phyloP scores from a whole-genome alignment of 1,140 invertebrate species.

The Formica selysi region DNA sequence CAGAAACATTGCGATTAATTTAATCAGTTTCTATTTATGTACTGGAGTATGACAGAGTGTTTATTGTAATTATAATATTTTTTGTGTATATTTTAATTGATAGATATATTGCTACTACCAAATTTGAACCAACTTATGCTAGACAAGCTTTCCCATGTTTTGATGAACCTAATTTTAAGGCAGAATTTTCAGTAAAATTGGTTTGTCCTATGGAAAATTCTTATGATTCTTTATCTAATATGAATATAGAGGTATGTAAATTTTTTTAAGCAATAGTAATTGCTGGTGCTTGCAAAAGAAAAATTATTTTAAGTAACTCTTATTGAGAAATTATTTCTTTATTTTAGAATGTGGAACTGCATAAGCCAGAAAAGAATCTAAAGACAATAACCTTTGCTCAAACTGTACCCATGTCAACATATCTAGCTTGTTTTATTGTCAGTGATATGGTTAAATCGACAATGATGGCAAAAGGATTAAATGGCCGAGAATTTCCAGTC shows the following conservation, averaged over 20 bases:
- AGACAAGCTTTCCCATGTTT: slow-evolving; percentile 97
- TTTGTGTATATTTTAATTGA: background rate
- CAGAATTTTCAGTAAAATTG: slow-evolving; percentile 93
- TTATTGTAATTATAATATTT: background rate
- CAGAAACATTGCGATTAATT: background rate
- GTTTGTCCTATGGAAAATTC: slow-evolving; percentile 88
- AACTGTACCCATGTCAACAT: slow-evolving; percentile 96
- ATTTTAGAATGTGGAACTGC: slow-evolving; percentile 79
- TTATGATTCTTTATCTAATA: slow-evolving; percentile 93
- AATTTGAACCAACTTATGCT: slow-evolving; percentile 98
- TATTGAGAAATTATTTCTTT: slow-evolving; percentile 30
- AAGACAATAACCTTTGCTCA: slow-evolving; percentile 90
- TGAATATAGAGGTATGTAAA: slow-evolving; percentile 87
- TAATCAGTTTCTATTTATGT: background rate
- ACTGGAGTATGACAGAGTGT: background rate
- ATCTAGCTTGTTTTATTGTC: slow-evolving; percentile 95
- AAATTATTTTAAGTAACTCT: background rate
- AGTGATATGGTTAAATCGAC: slow-evolving; percentile 92
- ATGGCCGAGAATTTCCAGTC: slow-evolving; percentile 88
- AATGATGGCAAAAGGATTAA: slow-evolving; percentile 87
- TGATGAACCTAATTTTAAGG: slow-evolving; percentile 98
- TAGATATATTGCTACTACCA: slow-evolving; percentile 94
- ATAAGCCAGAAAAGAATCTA: slow-evolving; percentile 83
- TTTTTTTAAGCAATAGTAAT: background rate
- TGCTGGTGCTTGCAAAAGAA: background rate